Conservation (phyloP, 2,888 invertebrate genomes). For the Dasysyrphus tricinctus region DNA sequence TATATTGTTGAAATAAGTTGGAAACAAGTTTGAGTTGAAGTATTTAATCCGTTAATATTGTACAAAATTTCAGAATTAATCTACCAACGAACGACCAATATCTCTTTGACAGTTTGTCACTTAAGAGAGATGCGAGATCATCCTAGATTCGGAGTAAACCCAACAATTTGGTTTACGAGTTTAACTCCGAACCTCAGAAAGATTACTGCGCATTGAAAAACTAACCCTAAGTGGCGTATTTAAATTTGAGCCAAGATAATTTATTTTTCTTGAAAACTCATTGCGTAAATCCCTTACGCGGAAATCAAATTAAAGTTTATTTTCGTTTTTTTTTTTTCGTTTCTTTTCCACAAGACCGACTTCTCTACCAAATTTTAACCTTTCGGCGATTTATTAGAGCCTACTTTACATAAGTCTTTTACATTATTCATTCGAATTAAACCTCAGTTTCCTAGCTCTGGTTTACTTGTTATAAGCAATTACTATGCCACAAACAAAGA, state of each 20-base stretch:
- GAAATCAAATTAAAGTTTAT: neutral
- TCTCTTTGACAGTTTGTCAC: too few species aligned
- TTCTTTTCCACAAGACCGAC: neutral
- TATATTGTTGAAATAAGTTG: too few species aligned
- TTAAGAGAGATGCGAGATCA: too few species aligned
- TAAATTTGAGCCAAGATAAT: neutral
- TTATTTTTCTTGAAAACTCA: neutral
- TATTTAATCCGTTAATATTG: too few species aligned
- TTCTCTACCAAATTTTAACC: constrained; percentile 13
- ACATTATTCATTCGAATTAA: constrained; percentile 16
- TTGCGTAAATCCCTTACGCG: constrained; percentile 1
- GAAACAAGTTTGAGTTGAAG: too few species aligned
- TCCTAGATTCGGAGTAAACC: too few species aligned
- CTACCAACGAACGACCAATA: too few species aligned
- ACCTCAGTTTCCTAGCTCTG: neutral
- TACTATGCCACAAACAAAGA: constrained; percentile 47
- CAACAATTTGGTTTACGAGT: too few species aligned
- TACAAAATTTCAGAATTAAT: too few species aligned
- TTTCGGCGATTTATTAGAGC: constrained; percentile 25
- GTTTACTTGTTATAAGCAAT: constrained; percentile 62
- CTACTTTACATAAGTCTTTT: constrained; percentile 31
- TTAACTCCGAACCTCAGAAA: too few species aligned
- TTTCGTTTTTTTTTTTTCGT: neutral
- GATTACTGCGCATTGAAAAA: too few species aligned
- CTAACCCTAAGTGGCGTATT: neutral